Evolutionary conservation across 2,113 vertebrate species (phyloP).

Genomic region (Heliornis fulica): DNA sequence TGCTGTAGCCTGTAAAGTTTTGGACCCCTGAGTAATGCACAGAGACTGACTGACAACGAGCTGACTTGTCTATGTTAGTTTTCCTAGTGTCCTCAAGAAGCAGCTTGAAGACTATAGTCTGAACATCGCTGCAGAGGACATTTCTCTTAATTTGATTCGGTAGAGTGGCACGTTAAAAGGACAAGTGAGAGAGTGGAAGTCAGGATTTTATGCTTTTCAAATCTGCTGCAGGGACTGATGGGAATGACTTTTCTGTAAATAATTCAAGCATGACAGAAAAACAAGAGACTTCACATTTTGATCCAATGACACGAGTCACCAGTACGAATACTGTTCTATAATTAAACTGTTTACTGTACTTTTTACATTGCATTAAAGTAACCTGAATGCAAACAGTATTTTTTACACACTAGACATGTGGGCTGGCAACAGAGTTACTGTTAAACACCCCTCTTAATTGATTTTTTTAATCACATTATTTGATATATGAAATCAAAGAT

Average conservation of each 20-base stretch:
- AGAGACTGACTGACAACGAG: rapidly evolving
- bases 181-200: neutral
- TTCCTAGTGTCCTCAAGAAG: neutral
- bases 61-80: neutral
- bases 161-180: neutral
- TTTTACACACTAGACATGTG: neutral
- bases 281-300: neutral
- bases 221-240: neutral
- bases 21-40: neutral
- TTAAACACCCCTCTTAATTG: neutral
- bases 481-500: neutral
- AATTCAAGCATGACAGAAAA: neutral
- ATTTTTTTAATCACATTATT: neutral
- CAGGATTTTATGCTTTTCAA: neutral
- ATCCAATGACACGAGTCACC: neutral
- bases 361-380: neutral
- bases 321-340: neutral
- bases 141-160: neutral
- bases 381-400: neutral
- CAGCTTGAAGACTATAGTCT: neutral
- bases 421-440: neutral
- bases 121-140: neutral
- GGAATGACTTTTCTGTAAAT: neutral
- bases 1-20: neutral
- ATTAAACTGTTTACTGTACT: neutral